Evolutionary conservation across 2,797 vertebrate genomes (phyloP), one percentile per base, ranked within the genome.

Genomic region (Tamandua tetradactyla): DNA sequence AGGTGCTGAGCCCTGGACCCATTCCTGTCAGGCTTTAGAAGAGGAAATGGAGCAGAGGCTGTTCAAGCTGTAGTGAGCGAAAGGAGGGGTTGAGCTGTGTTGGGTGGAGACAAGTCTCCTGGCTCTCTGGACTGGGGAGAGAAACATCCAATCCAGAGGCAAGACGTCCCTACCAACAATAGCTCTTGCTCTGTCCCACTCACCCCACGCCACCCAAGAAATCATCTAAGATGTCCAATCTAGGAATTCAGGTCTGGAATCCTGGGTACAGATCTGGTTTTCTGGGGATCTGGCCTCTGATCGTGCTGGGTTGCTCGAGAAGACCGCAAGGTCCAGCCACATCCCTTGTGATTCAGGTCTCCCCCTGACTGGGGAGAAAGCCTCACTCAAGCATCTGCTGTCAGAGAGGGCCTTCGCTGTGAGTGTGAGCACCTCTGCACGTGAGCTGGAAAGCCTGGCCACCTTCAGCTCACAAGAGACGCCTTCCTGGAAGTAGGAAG

Each of bases 231-330:
- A 37, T 9, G 17, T 23, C 5, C 66, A 69, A 8, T 22, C 35
- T 22, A 4, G 35, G 11, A 1, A 12, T 1, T 61, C 42, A 40
- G 37, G 32, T n/a, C 35, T 32, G 68, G 64, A 55, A 8, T 37
- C 13, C 7, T 0, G 0, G 7, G 10, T 49, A 47, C 47, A 47
- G 52, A 55, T 4, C 52, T 20, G 7, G 5, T 20, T 4, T 23
- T 25, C 14, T 69, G 14, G 22, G 13, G 40, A 20, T 13, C 35
- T 35, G 87, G 18, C 5, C 23, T n/a, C 66, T 32, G 52, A 40
- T 18, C 17, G 35, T 52, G 30, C 13, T 59, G 30, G 44, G 57
- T 8, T 80, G 15, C 71, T 23, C 14, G 18, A 3, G 55, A 20
- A 82, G 79, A 52, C 8, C 7, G 4, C 1, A 9, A 20, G 32